Conservation (phyloP, 2,888 invertebrate genomes). For the Spatulosminthurus flaviceps region DNA sequence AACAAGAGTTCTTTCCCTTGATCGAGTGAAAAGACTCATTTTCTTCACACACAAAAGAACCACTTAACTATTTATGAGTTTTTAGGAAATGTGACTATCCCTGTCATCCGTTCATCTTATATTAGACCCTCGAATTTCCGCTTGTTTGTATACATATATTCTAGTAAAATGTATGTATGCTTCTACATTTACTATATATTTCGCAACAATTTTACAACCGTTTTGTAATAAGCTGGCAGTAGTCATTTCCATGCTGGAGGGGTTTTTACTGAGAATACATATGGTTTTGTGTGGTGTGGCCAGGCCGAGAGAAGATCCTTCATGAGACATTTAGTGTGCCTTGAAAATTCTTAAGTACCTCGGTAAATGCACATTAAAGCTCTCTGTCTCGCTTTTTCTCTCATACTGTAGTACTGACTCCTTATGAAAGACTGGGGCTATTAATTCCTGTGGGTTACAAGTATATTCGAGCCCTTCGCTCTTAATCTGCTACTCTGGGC, state of each 20-base stretch:
- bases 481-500: too few species aligned
- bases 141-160: background rate
- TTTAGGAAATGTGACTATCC: constrained; percentile 5
- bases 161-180: too few species aligned
- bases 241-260: background rate
- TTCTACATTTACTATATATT: too few species aligned
- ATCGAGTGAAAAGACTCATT: constrained; percentile 18
- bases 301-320: background rate
- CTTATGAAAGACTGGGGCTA: too few species aligned
- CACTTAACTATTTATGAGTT: constrained; percentile 18
- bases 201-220: too few species aligned
- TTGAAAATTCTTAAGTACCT: background rate
- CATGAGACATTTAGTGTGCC: background rate
- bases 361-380: background rate
- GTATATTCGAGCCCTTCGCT: too few species aligned
- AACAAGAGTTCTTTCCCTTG: constrained; percentile 9
- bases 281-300: background rate
- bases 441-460: too few species aligned
- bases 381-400: background rate
- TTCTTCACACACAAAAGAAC: constrained; percentile 8
- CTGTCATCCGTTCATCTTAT: background rate
- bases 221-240: background rate
- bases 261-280: background rate
- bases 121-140: background rate
- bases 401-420: too few species aligned